These are phyloP conservation scores for Thaumatotibia leucotreta DNA, from an alignment of 1,140 invertebrate species.

Conservation along the genomic window DNA sequence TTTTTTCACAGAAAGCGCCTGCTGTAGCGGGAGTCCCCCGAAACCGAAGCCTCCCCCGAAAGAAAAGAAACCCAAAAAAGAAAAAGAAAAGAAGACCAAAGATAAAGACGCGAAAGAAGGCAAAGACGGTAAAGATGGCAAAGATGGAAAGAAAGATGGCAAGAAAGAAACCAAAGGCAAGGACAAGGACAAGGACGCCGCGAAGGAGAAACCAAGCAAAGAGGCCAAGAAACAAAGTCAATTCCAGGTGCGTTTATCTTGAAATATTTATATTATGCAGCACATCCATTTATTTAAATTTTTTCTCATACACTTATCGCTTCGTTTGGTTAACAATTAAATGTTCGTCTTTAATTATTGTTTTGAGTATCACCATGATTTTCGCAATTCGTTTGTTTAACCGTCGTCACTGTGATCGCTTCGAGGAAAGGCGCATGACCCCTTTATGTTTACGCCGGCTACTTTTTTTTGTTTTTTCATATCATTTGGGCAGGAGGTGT, in stretches of 20 bases:
- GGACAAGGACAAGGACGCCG: constrained; percentile 75
- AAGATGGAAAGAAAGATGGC: constrained; percentile 77
- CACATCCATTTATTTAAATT: constrained; percentile 60
- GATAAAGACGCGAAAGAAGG: constrained; percentile 77
- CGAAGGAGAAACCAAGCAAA: constrained; percentile 77
- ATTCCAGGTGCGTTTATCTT: constrained; percentile 75
- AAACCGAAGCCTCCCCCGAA: constrained; percentile 82
- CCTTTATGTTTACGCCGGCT: constrained; percentile 72
- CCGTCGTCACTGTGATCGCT: constrained; percentile 49
- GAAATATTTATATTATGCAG: constrained; percentile 42
- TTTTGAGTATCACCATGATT: constrained; percentile 37
- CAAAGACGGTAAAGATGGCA: constrained; percentile 75
- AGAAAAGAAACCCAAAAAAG: constrained; percentile 85
- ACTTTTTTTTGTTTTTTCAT: constrained; percentile 74
- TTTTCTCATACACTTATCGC: constrained; percentile 37
- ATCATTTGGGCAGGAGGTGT: constrained; percentile 80
- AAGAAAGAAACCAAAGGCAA: constrained; percentile 79
- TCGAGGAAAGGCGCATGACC: constrained; percentile 61
- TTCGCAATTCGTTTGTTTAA: constrained; percentile 43
- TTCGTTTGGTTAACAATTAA: constrained; percentile 58
- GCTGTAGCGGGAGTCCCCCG: constrained; percentile 83
- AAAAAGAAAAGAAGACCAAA: constrained; percentile 83
- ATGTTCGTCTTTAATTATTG: constrained; percentile 41
- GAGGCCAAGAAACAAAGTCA: constrained; percentile 80
- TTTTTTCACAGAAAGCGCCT: constrained; percentile 83